Conservation (phyloP, 2,888 invertebrate species). For the Hydrotaea cyrtoneurina region DNA sequence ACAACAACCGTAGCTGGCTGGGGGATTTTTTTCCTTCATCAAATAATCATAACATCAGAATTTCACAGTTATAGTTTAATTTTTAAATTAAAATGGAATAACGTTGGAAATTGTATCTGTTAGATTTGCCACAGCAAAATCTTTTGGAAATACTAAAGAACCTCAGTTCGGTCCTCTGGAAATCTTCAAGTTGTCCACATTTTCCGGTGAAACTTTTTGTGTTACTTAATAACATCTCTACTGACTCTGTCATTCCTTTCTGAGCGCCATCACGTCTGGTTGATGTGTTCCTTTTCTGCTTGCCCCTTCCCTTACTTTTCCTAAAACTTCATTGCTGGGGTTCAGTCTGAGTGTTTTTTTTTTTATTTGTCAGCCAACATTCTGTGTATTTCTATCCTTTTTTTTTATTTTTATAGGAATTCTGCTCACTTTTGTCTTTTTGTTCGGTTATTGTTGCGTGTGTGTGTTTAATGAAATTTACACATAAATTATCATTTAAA, state of each 20-base stretch:
- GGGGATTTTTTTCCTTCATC: background rate
- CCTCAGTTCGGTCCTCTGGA: background rate
- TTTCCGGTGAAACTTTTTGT: slow-evolving; percentile 2
- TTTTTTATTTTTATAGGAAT: slow-evolving; percentile 1
- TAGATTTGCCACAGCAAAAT: background rate
- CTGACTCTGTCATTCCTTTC: slow-evolving; percentile 56
- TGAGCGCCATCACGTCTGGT: slow-evolving; percentile 73
- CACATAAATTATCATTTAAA: slow-evolving; percentile 67
- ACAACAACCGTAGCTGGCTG: background rate
- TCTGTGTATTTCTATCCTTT: background rate
- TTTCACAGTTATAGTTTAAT: no score
- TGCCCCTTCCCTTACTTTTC: background rate
- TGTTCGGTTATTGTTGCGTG: slow-evolving; percentile 18
- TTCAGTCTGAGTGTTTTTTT: background rate
- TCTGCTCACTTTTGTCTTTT: slow-evolving; percentile 19
- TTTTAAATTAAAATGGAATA: background rate
- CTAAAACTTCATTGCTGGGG: background rate
- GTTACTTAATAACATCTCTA: background rate
- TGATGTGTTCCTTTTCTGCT: slow-evolving; percentile 64
- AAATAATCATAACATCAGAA: background rate
- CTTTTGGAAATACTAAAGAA: background rate
- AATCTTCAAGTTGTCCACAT: slow-evolving; percentile 7
- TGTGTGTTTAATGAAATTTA: slow-evolving; percentile 54
- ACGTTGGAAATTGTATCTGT: background rate
- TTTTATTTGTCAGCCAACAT: no score